A percentile compares a stretch with the other conserved stretches of the same genome.
Conservation (phyloP, 2,888 invertebrate genomes). For the Lasioglossum oenotherae region DNA sequence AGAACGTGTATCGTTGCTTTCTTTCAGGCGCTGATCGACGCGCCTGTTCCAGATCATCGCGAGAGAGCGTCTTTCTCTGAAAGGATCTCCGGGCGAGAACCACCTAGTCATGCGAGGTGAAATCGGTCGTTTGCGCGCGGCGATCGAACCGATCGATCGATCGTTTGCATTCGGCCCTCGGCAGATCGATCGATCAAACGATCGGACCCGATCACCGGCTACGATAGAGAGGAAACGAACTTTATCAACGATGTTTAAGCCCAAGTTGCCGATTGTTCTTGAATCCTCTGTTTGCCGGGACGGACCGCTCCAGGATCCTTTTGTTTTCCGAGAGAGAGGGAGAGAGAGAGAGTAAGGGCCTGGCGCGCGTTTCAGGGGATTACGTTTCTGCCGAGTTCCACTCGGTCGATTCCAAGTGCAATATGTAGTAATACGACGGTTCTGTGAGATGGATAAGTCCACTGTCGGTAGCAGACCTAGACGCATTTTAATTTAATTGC, state of each 20-base stretch:
- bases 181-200: conserved; percentile 62
- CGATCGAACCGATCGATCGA: conserved; percentile 63
- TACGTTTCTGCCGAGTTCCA: neutral
- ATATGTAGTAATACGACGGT: neutral
- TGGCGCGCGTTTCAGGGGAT: neutral
- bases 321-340: neutral
- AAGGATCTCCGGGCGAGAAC: conserved; percentile 52
- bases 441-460: neutral
- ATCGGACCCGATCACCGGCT: conserved; percentile 43
- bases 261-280: conserved; percentile 63
- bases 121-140: conserved; percentile 56
- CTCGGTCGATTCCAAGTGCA: neutral
- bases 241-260: conserved; percentile 60
- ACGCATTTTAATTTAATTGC: no score
- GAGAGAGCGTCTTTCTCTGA: conserved; percentile 34
- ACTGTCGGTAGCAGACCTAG: neutral
- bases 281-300: neutral
- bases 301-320: neutral
- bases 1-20: neutral
- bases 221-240: conserved; percentile 52
- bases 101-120: conserved; percentile 69
- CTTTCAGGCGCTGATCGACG: conserved; percentile 8
- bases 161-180: conserved; percentile 52
- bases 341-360: neutral
- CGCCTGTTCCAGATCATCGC: conserved; percentile 17